phyloP scores from a whole-genome alignment of 2,113 vertebrate species.

The Channa maculata region DNA sequence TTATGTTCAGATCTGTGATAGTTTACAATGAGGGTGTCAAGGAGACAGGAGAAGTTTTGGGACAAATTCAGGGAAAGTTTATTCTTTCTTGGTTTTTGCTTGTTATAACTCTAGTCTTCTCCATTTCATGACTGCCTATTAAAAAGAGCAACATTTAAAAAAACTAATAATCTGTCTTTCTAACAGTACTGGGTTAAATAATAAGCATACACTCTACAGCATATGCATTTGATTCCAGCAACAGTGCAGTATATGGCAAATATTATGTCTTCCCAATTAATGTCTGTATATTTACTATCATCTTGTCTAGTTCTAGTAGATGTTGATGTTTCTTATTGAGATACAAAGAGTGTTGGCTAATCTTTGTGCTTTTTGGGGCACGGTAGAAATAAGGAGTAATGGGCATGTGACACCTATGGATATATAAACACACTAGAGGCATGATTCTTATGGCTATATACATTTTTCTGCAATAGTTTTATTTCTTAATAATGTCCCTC shows the following conservation, averaged over 20 bases:
- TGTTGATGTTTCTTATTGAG: conserved; percentile 42
- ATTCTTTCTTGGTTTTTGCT: conserved; percentile 25
- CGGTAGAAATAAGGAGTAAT: conserved; percentile 63
- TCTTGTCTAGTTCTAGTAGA: conserved; percentile 43
- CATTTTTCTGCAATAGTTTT: conserved; percentile 72
- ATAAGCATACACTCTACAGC: conserved; percentile 26
- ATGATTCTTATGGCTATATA: conserved; percentile 77
- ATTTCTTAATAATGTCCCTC: conserved; percentile 73
- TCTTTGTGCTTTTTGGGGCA: conserved; percentile 60
- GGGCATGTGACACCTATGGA: conserved; percentile 60
- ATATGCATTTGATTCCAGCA: conserved; percentile 53
- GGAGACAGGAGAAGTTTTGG: conserved; percentile 18
- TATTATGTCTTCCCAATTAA: conserved; percentile 46
- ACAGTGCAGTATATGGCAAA: conserved; percentile 45
- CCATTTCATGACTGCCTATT: conserved; percentile 16
- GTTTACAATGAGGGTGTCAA: conserved; percentile 45
- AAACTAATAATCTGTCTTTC: conserved; percentile 32
- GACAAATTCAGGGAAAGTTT: conserved; percentile 17
- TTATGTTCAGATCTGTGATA: conserved; percentile 53
- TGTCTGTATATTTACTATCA: conserved; percentile 37
- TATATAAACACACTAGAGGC: conserved; percentile 74
- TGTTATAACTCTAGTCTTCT: conserved; percentile 29
- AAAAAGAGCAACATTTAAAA: conserved; percentile 44
- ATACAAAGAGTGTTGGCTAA: conserved; percentile 60
- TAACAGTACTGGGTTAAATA: conserved; percentile 27